Percentiles rank a stretch among this genome's conserved stretches.
Conservation (phyloP, 2,888 invertebrate species). For the Patella ulyssiponensis region DNA sequence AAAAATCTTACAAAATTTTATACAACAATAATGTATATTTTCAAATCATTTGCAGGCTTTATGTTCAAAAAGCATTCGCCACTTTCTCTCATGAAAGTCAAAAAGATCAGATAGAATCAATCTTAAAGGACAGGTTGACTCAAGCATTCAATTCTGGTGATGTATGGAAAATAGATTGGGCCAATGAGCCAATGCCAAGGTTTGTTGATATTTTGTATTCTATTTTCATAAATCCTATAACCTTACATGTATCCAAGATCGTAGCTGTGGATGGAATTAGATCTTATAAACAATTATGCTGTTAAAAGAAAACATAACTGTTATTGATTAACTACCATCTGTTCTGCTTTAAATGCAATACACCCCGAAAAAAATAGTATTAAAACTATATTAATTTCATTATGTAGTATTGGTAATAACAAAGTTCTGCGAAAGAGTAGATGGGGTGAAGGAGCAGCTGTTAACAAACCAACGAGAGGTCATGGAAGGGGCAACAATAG, state of each 20-base stretch:
- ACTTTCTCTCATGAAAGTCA: slow-evolving; percentile 90
- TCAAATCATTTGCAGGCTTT: slow-evolving; percentile 71
- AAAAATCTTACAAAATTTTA: too few relatives aligned
- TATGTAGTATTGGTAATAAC: too few relatives aligned
- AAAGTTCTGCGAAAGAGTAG: background rate
- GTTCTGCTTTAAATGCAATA: too few relatives aligned
- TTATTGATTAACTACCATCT: too few relatives aligned
- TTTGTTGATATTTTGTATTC: slow-evolving; percentile 38
- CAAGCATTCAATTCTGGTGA: slow-evolving; percentile 90
- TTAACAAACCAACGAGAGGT: slow-evolving; percentile 29
- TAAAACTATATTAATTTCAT: too few relatives aligned
- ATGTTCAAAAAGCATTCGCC: slow-evolving; percentile 92
- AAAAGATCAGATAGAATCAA: slow-evolving; percentile 93
- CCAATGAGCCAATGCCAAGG: slow-evolving; percentile 90
- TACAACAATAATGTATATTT: slow-evolving; percentile 6
- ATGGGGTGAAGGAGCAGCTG: slow-evolving; percentile 26
- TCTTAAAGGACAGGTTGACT: slow-evolving; percentile 93
- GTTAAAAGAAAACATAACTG: too few relatives aligned
- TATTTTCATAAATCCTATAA: too few relatives aligned
- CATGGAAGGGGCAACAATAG: slow-evolving; percentile 28
- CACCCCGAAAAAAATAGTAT: too few relatives aligned
- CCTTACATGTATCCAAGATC: too few relatives aligned
- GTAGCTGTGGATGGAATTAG: too few relatives aligned
- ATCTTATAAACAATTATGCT: too few relatives aligned
- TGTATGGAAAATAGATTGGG: slow-evolving; percentile 94